phyloP scores from a whole-genome alignment of 1,140 invertebrate species.

The Temnothorax curvispinosus region DNA sequence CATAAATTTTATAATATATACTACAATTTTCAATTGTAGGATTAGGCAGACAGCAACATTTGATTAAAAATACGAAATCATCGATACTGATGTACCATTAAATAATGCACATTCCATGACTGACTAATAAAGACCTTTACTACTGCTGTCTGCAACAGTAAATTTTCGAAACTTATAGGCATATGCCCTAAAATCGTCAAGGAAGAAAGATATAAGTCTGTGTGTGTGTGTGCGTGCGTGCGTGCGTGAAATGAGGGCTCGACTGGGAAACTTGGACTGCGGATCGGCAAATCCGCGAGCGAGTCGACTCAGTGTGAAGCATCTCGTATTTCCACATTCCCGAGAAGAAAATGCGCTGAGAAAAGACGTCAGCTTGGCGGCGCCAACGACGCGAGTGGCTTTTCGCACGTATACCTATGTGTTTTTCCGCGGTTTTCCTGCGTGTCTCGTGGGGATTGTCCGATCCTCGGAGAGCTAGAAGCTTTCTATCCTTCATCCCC shows the following conservation, averaged over 20 bases:
- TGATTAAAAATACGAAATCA: neutral
- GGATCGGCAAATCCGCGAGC: neutral
- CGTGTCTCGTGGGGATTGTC: neutral
- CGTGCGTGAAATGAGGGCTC: neutral
- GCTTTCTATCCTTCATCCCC: conserved; percentile 32
- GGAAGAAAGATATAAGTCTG: neutral
- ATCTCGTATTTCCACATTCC: neutral
- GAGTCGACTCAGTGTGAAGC: neutral
- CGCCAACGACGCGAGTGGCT: neutral
- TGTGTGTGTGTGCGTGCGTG: neutral
- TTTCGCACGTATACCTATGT: neutral
- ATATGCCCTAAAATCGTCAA: neutral
- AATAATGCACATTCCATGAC: neutral
- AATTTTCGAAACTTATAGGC: neutral
- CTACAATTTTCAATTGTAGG: neutral
- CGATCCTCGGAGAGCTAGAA: conserved; percentile 14
- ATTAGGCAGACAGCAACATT: neutral
- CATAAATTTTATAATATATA: neutral
- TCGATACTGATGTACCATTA: neutral
- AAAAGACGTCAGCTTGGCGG: neutral
- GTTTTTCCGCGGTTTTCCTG: neutral
- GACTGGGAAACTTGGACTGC: neutral
- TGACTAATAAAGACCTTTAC: neutral
- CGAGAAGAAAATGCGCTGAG: neutral
- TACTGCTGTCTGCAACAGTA: neutral